Percentiles rank a stretch among this genome's conserved stretches.
phyloP scores from a whole-genome alignment of 2,888 invertebrate species.

The Trachelus tabidus region DNA sequence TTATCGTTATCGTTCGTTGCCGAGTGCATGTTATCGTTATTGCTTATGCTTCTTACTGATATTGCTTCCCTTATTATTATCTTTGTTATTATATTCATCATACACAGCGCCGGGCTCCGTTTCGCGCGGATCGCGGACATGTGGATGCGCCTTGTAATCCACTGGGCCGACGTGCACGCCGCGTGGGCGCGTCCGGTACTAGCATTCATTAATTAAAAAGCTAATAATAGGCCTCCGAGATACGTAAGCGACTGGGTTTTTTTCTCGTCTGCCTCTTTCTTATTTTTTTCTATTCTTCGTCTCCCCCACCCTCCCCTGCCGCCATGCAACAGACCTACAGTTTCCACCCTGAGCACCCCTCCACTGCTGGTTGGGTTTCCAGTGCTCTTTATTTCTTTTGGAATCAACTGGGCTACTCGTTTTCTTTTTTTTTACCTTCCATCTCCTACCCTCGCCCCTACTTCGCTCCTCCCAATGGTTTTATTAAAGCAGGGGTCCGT shows the following conservation, averaged over 20 bases:
- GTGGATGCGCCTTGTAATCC: conserved; percentile 17
- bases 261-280: background rate
- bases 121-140: conserved; percentile 1
- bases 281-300: background rate
- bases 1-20: background rate
- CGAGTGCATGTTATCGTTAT: background rate
- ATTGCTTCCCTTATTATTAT: conserved; percentile 26
- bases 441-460: conserved; percentile 23
- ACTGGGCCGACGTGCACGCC: conserved; percentile 14
- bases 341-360: background rate
- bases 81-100: background rate
- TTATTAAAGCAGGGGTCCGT: conserved; percentile 54
- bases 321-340: background rate
- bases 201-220: conserved; percentile 56
- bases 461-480: conserved; percentile 28
- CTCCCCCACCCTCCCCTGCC: background rate
- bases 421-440: background rate
- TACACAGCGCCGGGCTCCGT: background rate
- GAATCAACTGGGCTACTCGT: background rate
- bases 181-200: conserved; percentile 36
- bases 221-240: conserved; percentile 35
- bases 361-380: background rate
- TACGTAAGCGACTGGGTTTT: conserved; percentile 18
- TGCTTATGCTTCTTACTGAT: background rate
- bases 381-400: background rate